Base-by-base conservation (phyloP, 2,797 vertebrate genomes). In the Hippopotamyrus pictus region DNA sequence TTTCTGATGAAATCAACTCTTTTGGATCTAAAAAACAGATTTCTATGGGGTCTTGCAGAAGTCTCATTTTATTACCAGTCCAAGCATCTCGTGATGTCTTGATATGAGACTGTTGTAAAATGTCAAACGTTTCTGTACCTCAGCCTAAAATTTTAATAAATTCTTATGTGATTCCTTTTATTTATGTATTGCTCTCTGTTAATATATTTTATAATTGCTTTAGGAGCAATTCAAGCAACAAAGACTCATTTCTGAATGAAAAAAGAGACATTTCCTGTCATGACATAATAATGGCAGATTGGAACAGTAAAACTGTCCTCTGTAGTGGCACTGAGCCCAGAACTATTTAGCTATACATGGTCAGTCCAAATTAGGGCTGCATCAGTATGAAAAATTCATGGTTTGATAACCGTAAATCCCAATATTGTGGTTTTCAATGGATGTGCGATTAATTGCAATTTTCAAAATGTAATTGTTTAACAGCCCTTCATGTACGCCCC, bases 11-110 rank as follows among this genome's bases (percentile, higher is more conserved):
- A 85, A 85, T 51, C 82, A 46, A 9, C 41, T 8, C 2, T 82
- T 82, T 51, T 85, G 82, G 9, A 51, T 85, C 82, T 51, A 12
- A 29, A 85, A 85, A 51, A 85, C 48, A 85, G 46, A 85, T 85
- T 51, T 85, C 44, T 51, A 5, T 11, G 22, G 22, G 22, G 44
- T 85, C n/a, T 85, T 25, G 82, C 41, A 85, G 46, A 25, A 82
- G n/a, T 14, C n/a, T 50, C 22, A 29, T n/a, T 85, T 51, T 22
- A 29, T 29, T 4, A 25, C 82, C 44, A 29, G 41, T 85, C 46
- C 44, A 85, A 50, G 46, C 41, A 82, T 46, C 76, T 82, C 7
- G 3, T 41, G 22, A 85, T 50, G 46, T 85, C 48, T 25, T 85
- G 82, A 50, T 46, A 85, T 48, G 44, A 85, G 44, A 29, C 44